Evolutionary conservation across 2,888 invertebrate genomes (phyloP), one percentile per base, ranked within the genome.

Genomic region (Pyrocoelia pectoralis): DNA sequence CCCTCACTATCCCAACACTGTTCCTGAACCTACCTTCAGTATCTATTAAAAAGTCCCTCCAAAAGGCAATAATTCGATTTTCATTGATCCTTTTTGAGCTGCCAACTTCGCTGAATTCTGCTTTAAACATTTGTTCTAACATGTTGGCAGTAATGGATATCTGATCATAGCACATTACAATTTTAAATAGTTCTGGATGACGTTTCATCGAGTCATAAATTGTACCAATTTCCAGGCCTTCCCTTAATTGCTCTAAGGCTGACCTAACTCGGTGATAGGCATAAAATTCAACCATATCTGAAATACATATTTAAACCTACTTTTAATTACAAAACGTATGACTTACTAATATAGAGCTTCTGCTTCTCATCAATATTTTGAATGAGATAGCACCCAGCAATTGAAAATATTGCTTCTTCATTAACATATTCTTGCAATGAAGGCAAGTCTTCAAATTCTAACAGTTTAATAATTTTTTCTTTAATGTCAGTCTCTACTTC

Each of bases 11-110:
- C n/a, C n/a, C n/a, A n/a, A n/a, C n/a, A n/a, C n/a, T n/a, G n/a
- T n/a, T n/a, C n/a, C n/a, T n/a, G n/a, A n/a, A 46, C 50, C 1
- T 33, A 57, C 57, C 57, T 50, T 57, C 50, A 38, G 29, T 14
- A 12, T 50, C 49, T 17, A 57, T 9, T 24, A 50, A 17, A 38
- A 40, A 57, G 38, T 50, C 50, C 29, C 57, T 50, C 24, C 12
- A 57, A 33, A 48, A 57, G 24, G 50, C 10, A 29, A 57, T 57
- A 12, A 17, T 18, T 18, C 50, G 24, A 51, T 57, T 50, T 50
- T 50, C 50, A 10, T 2, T 5, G 2, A 10, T 15, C 15, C 57
- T 13, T 17, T 49, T 57, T n/a, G 46, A 15, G 14, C 40, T 17
- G 14, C 57, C 49, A n/a, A 24, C 18, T 38, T 50, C 57, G 17